Conservation (phyloP, 1,140 invertebrate species). For the Sesamia nonagrioides region DNA sequence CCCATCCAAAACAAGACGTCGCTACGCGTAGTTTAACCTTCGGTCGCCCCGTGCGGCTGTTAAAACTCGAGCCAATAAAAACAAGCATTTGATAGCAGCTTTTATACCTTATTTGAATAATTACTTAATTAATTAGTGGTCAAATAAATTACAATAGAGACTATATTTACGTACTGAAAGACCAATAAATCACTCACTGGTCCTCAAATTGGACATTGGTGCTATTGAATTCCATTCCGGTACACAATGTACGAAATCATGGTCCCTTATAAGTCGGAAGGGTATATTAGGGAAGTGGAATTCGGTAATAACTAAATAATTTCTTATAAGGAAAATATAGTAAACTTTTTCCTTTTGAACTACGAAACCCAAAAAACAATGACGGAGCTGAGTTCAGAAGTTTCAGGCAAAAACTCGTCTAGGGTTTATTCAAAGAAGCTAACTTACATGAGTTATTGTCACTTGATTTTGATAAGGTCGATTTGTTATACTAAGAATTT, state of each 20-base stretch:
- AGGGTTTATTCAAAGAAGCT: conserved; percentile 6
- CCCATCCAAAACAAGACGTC: no score
- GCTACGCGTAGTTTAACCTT: no score
- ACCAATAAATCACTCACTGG: neutral
- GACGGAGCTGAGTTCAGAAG: neutral
- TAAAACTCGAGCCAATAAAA: neutral
- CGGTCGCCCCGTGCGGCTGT: no score
- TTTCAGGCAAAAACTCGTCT: conserved; percentile 24
- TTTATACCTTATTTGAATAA: neutral
- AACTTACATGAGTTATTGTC: neutral
- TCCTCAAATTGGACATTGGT: neutral
- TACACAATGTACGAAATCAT: neutral
- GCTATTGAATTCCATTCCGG: neutral
- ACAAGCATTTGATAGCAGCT: neutral
- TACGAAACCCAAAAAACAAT: conserved; percentile 3
- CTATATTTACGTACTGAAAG: neutral
- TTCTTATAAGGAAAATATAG: conserved; percentile 4
- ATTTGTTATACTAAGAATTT: no score
- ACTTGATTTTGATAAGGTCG: neutral
- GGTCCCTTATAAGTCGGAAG: neutral
- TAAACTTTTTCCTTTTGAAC: neutral
- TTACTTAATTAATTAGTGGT: neutral
- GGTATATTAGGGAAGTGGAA: neutral
- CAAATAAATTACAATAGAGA: neutral
- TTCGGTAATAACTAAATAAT: neutral